Conservation (phyloP, 2,113 vertebrate species). For the Cryptotis parvus region DNA sequence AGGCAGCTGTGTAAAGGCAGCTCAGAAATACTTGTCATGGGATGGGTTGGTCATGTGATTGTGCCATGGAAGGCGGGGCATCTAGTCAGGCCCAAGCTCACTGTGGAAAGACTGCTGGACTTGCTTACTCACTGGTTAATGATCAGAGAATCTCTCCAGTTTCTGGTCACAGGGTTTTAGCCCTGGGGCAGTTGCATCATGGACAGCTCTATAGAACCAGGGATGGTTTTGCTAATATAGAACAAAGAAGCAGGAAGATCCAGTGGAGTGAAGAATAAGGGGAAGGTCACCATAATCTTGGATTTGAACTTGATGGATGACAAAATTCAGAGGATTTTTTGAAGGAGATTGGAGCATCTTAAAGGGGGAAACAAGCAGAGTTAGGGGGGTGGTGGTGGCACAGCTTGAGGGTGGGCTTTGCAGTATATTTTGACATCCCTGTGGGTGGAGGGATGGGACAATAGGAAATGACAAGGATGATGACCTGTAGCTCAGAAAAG, state of each 20-base stretch:
- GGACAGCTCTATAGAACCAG: no score
- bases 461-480: fast-evolving
- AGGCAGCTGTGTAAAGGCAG: not conserved
- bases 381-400: fast-evolving
- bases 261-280: not conserved
- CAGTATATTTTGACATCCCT: not conserved
- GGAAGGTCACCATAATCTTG: not conserved
- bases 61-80: no score
- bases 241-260: no score
- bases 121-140: not conserved
- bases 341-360: fast-evolving
- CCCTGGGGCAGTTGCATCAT: fast-evolving
- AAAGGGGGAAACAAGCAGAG: not conserved
- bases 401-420: no score
- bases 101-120: not conserved
- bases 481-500: not conserved
- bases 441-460: no score
- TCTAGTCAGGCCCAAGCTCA: not conserved
- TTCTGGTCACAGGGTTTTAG: no score
- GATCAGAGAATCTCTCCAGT: not conserved
- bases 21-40: not conserved
- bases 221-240: no score
- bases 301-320: not conserved
- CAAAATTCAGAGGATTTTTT: not conserved
- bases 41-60: not conserved